Percentiles rank a stretch among this genome's conserved stretches.
These are phyloP conservation scores for Peromyscus maniculatus DNA, from an alignment of 2,113 vertebrate species.

Conservation along the genomic window DNA sequence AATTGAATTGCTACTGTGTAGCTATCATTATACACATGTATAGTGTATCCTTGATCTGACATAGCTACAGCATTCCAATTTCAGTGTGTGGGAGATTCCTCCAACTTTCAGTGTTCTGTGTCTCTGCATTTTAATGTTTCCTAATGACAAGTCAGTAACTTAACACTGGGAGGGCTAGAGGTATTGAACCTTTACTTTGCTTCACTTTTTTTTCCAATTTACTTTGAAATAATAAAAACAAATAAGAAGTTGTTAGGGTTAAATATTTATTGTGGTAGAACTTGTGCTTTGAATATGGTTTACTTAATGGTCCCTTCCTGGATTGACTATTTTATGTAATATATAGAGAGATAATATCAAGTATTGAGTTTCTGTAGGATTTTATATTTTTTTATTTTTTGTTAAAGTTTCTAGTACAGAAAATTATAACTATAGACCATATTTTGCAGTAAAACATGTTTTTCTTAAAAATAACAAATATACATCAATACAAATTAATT, in stretches of 20 bases:
- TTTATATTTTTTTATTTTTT: slow-evolving; percentile 41
- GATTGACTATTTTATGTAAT: neutral
- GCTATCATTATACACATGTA: slow-evolving; percentile 60
- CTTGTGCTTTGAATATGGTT: neutral
- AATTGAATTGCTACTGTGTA: slow-evolving; percentile 70
- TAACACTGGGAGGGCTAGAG: neutral
- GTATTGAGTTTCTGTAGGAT: neutral
- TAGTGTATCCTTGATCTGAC: slow-evolving; percentile 70
- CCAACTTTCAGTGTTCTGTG: slow-evolving; percentile 6
- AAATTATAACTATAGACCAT: neutral
- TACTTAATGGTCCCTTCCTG: neutral
- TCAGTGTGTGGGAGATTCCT: slow-evolving; percentile 40
- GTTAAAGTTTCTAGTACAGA: neutral
- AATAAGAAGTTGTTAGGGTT: neutral
- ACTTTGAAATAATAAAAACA: slow-evolving; percentile 35
- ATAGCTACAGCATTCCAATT: slow-evolving; percentile 42
- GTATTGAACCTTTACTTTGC: neutral
- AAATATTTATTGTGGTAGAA: neutral
- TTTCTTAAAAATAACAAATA: slow-evolving; percentile 40
- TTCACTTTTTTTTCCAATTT: slow-evolving; percentile 38
- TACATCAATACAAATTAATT: neutral
- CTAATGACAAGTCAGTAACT: neutral
- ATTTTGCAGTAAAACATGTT: neutral
- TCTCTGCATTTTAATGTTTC: slow-evolving; percentile 13
- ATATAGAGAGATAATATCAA: neutral